These are phyloP conservation scores for Xenopus borealis DNA, from an alignment of 2,113 vertebrate genomes.

Conservation along the genomic window DNA sequence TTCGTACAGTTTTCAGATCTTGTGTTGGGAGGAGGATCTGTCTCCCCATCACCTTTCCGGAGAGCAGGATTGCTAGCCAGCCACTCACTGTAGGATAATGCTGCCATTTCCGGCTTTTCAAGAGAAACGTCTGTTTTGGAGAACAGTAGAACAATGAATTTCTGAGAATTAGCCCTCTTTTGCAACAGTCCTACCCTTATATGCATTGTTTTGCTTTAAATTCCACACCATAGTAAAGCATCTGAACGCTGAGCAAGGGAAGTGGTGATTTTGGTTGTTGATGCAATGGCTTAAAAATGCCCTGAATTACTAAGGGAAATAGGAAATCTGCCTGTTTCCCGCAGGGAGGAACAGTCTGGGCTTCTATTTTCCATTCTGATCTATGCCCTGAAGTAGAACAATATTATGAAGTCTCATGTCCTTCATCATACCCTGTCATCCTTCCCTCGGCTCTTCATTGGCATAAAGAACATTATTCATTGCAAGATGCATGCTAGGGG, in stretches of 20 bases:
- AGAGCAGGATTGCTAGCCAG: constrained; percentile 34
- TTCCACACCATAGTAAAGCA: neutral
- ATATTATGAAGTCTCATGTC: too few relatives aligned
- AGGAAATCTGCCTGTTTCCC: constrained; percentile 22
- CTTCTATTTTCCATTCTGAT: neutral
- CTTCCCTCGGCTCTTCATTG: too few relatives aligned
- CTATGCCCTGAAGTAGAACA: too few relatives aligned
- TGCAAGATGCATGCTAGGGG: too few relatives aligned
- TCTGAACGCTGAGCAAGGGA: constrained; percentile 10
- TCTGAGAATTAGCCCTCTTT: constrained; percentile 18
- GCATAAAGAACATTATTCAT: too few relatives aligned
- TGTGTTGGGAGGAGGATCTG: neutral
- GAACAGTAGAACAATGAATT: constrained; percentile 33
- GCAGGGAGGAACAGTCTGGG: constrained; percentile 10
- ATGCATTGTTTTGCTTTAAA: constrained; percentile 9
- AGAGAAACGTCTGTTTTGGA: constrained; percentile 19
- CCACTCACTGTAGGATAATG: constrained; percentile 35
- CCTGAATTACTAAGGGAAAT: constrained; percentile 13
- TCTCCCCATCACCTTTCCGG: constrained; percentile 33
- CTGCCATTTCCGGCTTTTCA: constrained; percentile 39
- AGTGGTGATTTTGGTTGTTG: constrained; percentile 13
- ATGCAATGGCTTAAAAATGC: constrained; percentile 26
- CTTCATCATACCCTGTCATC: too few relatives aligned
- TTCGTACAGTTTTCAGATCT: neutral
- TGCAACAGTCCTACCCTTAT: too few relatives aligned